Conservation (phyloP, 1,140 invertebrate genomes). For the Chironomus striatipennis region DNA sequence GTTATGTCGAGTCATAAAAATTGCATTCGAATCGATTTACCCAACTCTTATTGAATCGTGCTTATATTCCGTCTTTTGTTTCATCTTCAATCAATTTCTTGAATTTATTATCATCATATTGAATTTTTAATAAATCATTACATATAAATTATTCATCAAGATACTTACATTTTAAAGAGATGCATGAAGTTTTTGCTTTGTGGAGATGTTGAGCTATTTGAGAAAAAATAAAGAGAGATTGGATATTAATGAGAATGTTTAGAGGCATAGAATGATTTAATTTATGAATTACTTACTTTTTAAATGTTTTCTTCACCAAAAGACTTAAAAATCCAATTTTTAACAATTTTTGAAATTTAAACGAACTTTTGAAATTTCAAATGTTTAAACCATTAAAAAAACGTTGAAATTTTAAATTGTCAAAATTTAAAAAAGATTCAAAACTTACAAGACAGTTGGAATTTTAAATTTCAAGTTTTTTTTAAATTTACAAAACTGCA, state of each 20-base stretch:
- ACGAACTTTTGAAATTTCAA: no score
- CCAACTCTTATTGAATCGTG: background rate
- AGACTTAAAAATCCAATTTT: no score
- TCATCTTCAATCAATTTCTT: constrained; percentile 8
- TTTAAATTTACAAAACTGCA: no score
- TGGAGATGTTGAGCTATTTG: background rate
- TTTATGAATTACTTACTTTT: no score
- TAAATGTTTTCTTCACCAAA: no score
- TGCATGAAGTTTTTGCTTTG: background rate
- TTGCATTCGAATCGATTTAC: constrained; percentile 7
- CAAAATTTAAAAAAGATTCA: no score
- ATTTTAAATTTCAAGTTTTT: no score
- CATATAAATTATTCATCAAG: no score
- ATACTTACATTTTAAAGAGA: background rate
- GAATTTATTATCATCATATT: background rate
- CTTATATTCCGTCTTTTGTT: background rate
- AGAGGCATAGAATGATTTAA: background rate
- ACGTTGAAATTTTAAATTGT: no score
- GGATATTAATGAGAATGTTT: background rate
- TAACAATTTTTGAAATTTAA: no score
- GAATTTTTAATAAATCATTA: background rate
- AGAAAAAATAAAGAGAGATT: background rate
- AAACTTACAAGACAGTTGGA: no score
- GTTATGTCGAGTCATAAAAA: background rate
- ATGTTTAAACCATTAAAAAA: no score